phyloP scores from a whole-genome alignment of 2,113 vertebrate genomes.

The Taxidea taxus region DNA sequence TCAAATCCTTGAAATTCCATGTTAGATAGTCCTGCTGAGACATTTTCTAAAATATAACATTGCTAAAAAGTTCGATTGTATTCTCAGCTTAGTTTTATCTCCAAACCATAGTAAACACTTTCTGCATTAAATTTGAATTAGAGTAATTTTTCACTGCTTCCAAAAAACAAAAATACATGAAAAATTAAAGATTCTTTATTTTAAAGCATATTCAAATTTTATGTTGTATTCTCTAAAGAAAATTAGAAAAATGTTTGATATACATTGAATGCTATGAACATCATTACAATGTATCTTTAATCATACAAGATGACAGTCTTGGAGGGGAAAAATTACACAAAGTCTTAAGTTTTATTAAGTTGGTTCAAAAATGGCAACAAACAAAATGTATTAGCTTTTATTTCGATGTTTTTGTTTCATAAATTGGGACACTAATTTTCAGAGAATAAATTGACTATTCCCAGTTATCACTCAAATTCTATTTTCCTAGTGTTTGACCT shows the following conservation, averaged over 20 bases:
- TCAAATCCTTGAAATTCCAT: neutral
- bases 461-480: neutral
- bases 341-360: slow-evolving; percentile 14
- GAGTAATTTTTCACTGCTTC: neutral
- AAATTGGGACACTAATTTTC: neutral
- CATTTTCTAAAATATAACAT: neutral
- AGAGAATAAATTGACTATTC: neutral
- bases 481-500: neutral
- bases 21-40: neutral
- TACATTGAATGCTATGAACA: neutral
- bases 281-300: neutral
- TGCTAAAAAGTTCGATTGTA: neutral
- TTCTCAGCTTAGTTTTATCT: neutral
- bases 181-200: neutral
- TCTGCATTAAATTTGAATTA: slow-evolving; percentile 18
- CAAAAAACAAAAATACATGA: neutral
- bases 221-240: neutral
- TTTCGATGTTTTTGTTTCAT: neutral
- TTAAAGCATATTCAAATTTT: neutral
- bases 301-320: neutral
- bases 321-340: neutral
- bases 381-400: neutral
- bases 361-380: slow-evolving; percentile 14
- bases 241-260: neutral
- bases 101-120: neutral